Evolutionary conservation across 2,113 vertebrate species (phyloP), one percentile per base, ranked within the genome.

Genomic region (Solea solea): DNA sequence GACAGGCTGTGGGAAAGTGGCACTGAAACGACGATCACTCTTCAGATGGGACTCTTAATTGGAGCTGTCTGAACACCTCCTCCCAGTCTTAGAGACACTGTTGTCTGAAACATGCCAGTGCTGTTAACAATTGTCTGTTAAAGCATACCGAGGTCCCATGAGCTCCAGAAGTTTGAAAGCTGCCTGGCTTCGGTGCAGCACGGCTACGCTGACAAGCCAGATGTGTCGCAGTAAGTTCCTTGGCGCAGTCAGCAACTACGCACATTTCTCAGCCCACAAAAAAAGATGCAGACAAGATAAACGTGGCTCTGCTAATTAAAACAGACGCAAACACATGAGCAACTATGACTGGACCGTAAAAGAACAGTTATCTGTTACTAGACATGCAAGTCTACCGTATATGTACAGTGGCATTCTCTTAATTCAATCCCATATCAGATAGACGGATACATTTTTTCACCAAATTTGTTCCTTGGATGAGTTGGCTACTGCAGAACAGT

Each of bases 1-100:
- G 84, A 92, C 90, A 87, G 90, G 79, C 93, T 92, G 93, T 94
- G 94, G 93, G 93, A 94, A 94, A 94, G 90, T 83, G 87, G 82
- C 86, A 85, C 83, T 82, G 61, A 85, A 85, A 90, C 74, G 75
- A 89, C 83, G 90, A 93, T 92, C 85, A 78, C 85, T 85, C 83
- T 77, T 80, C 80, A 89, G 89, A 93, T 91, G 90, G 81, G 82
- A 90, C 84, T 63, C 57, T 90, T 92, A 92, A 93, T 93, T 88
- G 84, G 83, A 80, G 74, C 74, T 80, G 88, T 90, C 87, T 88
- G 85, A 91, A 84, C 85, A 84, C 89, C 85, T 87, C 85, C 83
- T 91, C 88, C 88, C 88, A 82, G 77, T 85, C 82, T 70, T 69
- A 75, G 60, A 88, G 83, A 84, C 63, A 52, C 72, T 69, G 75